Evolutionary conservation across 2,797 vertebrate species (phyloP), one percentile per base, ranked within the genome.

Genomic region (Myiothlypis coronata): DNA sequence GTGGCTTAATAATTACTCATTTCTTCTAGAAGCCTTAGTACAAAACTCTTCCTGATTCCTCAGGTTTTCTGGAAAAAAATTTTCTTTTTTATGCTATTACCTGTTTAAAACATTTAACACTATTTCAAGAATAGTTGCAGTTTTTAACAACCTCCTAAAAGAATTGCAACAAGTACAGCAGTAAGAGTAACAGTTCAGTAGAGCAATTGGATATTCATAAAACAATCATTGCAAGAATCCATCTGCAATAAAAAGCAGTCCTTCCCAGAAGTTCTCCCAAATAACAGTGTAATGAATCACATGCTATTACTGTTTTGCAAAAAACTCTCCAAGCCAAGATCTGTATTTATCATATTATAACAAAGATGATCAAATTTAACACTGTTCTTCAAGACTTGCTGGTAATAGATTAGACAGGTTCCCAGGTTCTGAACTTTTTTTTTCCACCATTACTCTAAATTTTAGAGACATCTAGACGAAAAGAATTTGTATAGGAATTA

Each of bases 1-100:
- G 56, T 32, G 39, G 79, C 43, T 97, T 97, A 93, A 97, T 94
- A 86, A 95, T 92, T 95, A 88, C 15, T 88, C 69, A 68, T 46
- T 89, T 59, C 78, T 96, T 92, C 87, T 90, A 72, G 63, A 93
- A 83, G 44, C 28, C 50, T 86, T 68, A 61, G 39, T 35, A 88
- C 44, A 41, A 93, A 68, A 57, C n/a, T 74, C 30, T 61, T 92
- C 55, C 64, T 63, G 78, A 61, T 75, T 80, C 24, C 60, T 67
- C 28, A 47, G 28, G 35, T 70, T 81, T 69, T 96, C 64, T 83
- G 37, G 47, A 60, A 91, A 72, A 75, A 78, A 64, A 67, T 7
- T 13, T 23, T 20, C 3, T 28, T 83, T 77, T 83, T 85, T 78
- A 65, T 61, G 60, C 15, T 41, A 87, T 61, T 47, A 63, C 13